Conservation (phyloP, 1,140 invertebrate genomes). For the Colletes latitarsis region DNA sequence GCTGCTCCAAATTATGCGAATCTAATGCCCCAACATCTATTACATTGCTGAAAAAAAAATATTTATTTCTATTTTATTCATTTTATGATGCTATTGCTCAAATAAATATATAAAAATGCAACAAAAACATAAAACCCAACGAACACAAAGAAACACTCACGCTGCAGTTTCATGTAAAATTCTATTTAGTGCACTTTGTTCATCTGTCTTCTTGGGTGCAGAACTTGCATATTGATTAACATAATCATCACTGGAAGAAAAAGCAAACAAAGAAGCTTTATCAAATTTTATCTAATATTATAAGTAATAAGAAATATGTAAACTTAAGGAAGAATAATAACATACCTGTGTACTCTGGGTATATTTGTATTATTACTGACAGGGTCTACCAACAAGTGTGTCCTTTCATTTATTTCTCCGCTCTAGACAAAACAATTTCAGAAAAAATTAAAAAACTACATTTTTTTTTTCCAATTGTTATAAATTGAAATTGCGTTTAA, state of each 20-base stretch:
- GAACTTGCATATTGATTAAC: constrained; percentile 84
- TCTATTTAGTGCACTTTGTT: constrained; percentile 92
- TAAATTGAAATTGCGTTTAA: no score
- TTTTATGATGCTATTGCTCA: background rate
- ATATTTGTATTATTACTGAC: constrained; percentile 85
- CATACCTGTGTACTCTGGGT: constrained; percentile 83
- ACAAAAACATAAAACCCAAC: background rate
- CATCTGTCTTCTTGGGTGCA: constrained; percentile 90
- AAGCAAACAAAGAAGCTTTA: constrained; percentile 38
- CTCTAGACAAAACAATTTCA: constrained; percentile 75
- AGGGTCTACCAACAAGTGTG: constrained; percentile 86
- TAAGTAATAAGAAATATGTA: background rate
- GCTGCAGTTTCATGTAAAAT: constrained; percentile 94
- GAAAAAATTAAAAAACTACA: background rate
- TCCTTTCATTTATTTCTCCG: constrained; percentile 85
- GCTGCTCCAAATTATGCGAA: constrained; percentile 89
- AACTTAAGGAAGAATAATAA: constrained; percentile 27
- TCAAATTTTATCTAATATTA: constrained; percentile 1
- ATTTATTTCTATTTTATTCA: background rate
- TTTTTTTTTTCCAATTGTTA: background rate
- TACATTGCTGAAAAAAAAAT: constrained; percentile 85
- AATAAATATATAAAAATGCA: background rate
- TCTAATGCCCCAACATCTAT: constrained; percentile 92
- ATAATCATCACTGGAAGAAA: constrained; percentile 84
- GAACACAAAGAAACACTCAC: constrained; percentile 82